Evolutionary conservation across 1,140 invertebrate genomes (phyloP), one percentile per base, ranked within the genome.

Genomic region (Scaptodrosophila lebanonensis): DNA sequence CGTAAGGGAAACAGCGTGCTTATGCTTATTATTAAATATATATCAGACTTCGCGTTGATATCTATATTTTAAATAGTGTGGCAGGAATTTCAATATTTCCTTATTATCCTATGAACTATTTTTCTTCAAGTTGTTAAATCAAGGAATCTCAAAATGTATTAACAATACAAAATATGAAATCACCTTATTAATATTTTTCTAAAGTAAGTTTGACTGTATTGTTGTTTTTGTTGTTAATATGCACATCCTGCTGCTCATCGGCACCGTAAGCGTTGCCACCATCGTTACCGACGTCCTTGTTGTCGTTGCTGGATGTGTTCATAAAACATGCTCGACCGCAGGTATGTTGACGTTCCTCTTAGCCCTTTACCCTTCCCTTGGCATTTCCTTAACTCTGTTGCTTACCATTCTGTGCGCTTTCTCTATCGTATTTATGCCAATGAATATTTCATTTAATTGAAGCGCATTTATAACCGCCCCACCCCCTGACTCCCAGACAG

Each of bases 381-480:
- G 8, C n/a, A 20, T 7, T 25, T 27, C 7, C 32, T 29, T n/a
- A n/a, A n/a, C 35, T 11, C 27, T 27, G 39, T 53, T 20, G 39
- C 9, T 17, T 33, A 16, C 40, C n/a, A 1, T 11, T 33, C 4
- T 51, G 12, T 22, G 22, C 35, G 1, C 33, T 9, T 13, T n/a
- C 44, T 35, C 60, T 70, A 39, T 60, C 42, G 68, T 79, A 73
- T 79, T 79, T 79, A 79, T 79, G 75, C 61, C 75, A 69, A 79
- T 82, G 75, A 79, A 79, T 79, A 82, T 79, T 79, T 79, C 75
- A 82, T 75, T 82, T 79, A 79, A 79, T 79, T 79, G 75, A 82
- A 79, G 69, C 75, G 69, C 75, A 79, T 79, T 79, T 75, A 79
- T 79, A 82, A 82, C 68, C 38, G 36, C 11, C 63, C 64, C 68